A percentile compares a stretch with the other conserved stretches of the same genome.
Conservation (phyloP, 2,888 invertebrate genomes). For the Arrhopalites spinosus region DNA sequence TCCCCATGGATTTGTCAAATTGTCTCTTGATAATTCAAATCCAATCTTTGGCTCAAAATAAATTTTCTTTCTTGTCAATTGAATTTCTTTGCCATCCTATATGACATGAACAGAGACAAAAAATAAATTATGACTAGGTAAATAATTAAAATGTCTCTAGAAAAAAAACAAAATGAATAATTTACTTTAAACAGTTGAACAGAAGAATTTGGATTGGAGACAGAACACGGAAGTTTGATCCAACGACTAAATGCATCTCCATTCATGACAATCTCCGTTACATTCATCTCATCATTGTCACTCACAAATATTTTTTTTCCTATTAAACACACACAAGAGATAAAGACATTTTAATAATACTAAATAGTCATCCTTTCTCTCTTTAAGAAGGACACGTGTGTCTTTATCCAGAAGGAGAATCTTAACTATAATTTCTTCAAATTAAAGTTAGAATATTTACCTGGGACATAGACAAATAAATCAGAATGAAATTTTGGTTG, state of each 20-base stretch:
- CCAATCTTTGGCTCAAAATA: constrained; percentile 43
- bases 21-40: constrained; percentile 45
- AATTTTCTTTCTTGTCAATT: constrained; percentile 32
- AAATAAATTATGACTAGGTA: background rate
- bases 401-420: too few relatives aligned
- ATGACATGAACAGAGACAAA: constrained; percentile 12
- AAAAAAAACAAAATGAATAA: background rate
- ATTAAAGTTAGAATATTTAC: constrained; percentile 16
- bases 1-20: constrained; percentile 38
- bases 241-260: constrained; percentile 41
- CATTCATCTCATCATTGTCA: constrained; percentile 24
- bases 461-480: constrained; percentile 46
- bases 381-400: too few relatives aligned
- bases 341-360: too few relatives aligned
- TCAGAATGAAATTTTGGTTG: constrained; percentile 26
- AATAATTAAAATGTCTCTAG: background rate
- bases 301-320: constrained; percentile 27
- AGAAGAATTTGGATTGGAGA: constrained; percentile 39
- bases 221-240: constrained; percentile 49
- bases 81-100: constrained; percentile 43
- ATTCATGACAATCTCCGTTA: constrained; percentile 17
- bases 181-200: constrained; percentile 43
- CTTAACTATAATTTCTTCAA: too few relatives aligned
- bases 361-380: too few relatives aligned
- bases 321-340: background rate